Evolutionary conservation across 2,888 invertebrate species (phyloP), one percentile per base, ranked within the genome.

Genomic region (Sarcophaga subvicina): DNA sequence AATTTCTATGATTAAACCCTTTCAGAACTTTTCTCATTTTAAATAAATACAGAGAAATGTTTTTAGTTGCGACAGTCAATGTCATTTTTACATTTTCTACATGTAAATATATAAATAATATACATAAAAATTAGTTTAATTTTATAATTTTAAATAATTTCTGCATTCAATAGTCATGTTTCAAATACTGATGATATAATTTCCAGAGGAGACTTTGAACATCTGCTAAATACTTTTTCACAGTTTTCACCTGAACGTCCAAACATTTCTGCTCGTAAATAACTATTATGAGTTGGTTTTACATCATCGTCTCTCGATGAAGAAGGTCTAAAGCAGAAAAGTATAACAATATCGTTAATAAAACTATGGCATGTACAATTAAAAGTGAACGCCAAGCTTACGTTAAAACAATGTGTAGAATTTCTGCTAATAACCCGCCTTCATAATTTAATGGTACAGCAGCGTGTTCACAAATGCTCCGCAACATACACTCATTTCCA

Each of bases 391-490:
- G 10, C 14, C 14, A 70, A 78, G 94, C 95, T 95, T 94, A 96
- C 95, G 96, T 96, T 91, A 97, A 95, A 91, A 97, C 93, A 89
- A 97, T 95, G 93, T 97, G 96, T 88, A 96, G 94, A 90, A 97
- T 94, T 94, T 97, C 96, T 45, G 96, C 96, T 88, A 96, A 94
- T 90, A 97, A 94, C 6, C 97, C 96, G 90, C 96, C 96, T 90
- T 95, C 95, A 90, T 95, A 94, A 89, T 94, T 95, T 90, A 97
- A 95, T 75, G 96, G 95, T 86, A 95, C 94, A 89, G 95, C 95
- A 0, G 97, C 96, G 47, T 96, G 95, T 92, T 97, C 97, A 91
- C 97, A 97, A 91, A 97, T 96, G 88, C 96, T 95, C 89, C 96
- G 95, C 88, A 97, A 93, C 89, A 97, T 92, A 93, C 97, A 97